These are phyloP conservation scores for Drosophila barbarae DNA, from an alignment of 2,888 invertebrate species.

Conservation along the genomic window DNA sequence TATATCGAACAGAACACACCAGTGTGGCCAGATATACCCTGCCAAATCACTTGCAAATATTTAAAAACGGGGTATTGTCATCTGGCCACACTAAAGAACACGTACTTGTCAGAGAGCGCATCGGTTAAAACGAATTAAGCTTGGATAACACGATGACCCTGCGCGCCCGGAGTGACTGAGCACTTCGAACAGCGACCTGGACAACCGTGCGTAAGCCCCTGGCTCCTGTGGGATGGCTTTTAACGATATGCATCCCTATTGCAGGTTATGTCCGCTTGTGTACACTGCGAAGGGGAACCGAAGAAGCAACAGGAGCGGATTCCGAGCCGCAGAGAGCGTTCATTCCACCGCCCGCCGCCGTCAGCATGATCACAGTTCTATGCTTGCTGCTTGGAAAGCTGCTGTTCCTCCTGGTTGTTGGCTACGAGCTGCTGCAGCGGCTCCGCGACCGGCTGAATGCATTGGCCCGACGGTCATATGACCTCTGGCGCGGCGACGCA, in stretches of 20 bases:
- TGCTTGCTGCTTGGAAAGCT: constrained; percentile 62
- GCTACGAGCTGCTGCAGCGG: constrained; percentile 55
- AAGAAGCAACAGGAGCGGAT: constrained; percentile 38
- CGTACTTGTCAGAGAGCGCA: constrained; percentile 21
- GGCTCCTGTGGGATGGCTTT: neutral
- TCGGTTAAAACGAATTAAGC: constrained; percentile 21
- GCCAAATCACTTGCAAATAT: neutral
- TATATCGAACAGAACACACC: neutral
- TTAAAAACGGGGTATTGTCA: neutral
- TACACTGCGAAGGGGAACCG: constrained; percentile 28
- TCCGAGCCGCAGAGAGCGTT: constrained; percentile 12
- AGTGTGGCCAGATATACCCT: neutral
- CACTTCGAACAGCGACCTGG: constrained; percentile 11
- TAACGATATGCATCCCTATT: neutral
- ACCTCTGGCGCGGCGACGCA: constrained; percentile 57
- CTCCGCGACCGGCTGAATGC: constrained; percentile 63
- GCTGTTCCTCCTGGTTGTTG: constrained; percentile 51
- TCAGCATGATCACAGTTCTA: constrained; percentile 55
- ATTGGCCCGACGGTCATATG: constrained; percentile 74
- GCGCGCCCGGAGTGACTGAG: constrained; percentile 15
- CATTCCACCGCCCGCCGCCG: constrained; percentile 35
- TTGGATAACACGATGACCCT: constrained; percentile 30
- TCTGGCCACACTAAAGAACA: constrained; percentile 26
- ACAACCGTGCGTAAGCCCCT: constrained; percentile 16
- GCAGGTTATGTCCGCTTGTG: constrained; percentile 43